Conservation (phyloP, 1,140 invertebrate genomes). For the Goniozus legneri region DNA sequence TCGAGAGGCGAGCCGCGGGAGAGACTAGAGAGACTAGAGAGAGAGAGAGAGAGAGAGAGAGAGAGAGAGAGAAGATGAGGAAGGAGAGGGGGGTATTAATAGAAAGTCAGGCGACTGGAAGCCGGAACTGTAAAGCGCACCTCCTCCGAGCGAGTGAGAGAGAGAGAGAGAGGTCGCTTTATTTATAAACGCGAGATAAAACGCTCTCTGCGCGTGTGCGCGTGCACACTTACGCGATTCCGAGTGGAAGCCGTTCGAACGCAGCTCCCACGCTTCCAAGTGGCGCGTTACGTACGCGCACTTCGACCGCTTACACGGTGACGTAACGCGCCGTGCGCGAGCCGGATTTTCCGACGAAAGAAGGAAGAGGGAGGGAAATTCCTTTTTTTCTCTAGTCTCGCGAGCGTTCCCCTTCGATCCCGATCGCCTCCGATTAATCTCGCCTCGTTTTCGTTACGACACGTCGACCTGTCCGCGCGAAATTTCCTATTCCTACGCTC, state of each 20-base stretch:
- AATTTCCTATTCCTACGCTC: no score
- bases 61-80: constrained; percentile 6
- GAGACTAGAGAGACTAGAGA: neutral
- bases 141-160: constrained; percentile 11
- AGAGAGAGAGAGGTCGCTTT: constrained; percentile 12
- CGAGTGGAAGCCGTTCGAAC: constrained; percentile 23
- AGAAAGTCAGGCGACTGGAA: constrained; percentile 26
- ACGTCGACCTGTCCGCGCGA: no score
- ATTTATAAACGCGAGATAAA: constrained; percentile 21
- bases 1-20: neutral
- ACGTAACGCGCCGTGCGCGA: neutral
- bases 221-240: constrained; percentile 3
- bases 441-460: no score
- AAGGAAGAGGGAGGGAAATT: constrained; percentile 1
- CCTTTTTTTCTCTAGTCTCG: neutral
- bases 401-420: neutral
- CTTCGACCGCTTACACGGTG: constrained; percentile 10
- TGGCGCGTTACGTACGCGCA: constrained; percentile 17
- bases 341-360: neutral
- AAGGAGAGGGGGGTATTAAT: constrained; percentile 23
- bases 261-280: constrained; percentile 18
- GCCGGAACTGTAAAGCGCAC: constrained; percentile 25
- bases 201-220: no score
- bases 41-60: constrained; percentile 8
- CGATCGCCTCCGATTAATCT: no score